Conservation (phyloP, 2,888 invertebrate species). For the Sinelater perroti region DNA sequence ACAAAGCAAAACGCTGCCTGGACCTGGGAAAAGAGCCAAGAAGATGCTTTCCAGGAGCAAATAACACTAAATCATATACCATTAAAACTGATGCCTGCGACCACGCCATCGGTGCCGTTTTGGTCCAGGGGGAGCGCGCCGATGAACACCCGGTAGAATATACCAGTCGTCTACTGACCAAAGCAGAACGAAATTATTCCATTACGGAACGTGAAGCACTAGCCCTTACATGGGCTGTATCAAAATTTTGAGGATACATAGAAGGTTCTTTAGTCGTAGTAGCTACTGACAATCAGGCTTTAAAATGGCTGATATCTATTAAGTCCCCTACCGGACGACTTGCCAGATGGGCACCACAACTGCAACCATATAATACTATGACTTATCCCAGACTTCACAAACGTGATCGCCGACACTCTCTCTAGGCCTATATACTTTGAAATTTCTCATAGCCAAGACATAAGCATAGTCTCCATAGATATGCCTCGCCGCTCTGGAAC, state of each 20-base stretch:
- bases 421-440: too few relatives aligned
- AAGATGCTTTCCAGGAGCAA: constrained; percentile 38
- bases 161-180: constrained; percentile 44
- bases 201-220: constrained; percentile 46
- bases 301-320: constrained; percentile 58
- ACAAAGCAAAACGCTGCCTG: constrained; percentile 30
- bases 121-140: constrained; percentile 41
- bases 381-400: too few relatives aligned
- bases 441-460: too few relatives aligned
- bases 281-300: constrained; percentile 59
- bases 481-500: too few relatives aligned
- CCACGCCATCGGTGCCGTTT: constrained; percentile 42
- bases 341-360: constrained; percentile 55
- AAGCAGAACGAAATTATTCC: constrained; percentile 45
- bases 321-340: constrained; percentile 55
- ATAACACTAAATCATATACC: constrained; percentile 41
- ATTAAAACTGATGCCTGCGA: constrained; percentile 46
- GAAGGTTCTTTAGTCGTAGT: constrained; percentile 53
- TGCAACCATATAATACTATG: constrained; percentile 56
- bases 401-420: too few relatives aligned
- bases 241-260: constrained; percentile 57
- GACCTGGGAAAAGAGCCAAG: constrained; percentile 28
- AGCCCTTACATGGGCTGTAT: constrained; percentile 49
- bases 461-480: too few relatives aligned
- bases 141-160: constrained; percentile 45